Conservation (phyloP, 2,797 vertebrate genomes). For the Gadopsis bispinosus region DNA sequence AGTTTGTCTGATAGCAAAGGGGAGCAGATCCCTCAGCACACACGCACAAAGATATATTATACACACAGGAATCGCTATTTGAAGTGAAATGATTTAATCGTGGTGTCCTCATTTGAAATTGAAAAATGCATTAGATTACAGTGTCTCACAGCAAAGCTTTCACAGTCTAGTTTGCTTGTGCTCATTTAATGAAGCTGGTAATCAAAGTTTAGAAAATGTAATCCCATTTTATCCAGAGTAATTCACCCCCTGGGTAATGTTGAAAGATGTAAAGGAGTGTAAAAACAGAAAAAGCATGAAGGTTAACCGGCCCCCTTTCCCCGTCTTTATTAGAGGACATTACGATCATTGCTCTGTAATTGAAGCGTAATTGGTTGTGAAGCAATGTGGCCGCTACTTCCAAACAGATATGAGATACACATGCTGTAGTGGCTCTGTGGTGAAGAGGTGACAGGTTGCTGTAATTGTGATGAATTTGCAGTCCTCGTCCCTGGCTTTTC, state of each 20-base stretch:
- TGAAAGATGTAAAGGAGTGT: conserved; percentile 65
- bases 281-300: conserved; percentile 76
- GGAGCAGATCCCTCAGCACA: conserved; percentile 48
- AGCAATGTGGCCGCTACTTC: conserved; percentile 75
- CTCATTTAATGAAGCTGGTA: conserved; percentile 75
- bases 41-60: conserved; percentile 29
- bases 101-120: conserved; percentile 65
- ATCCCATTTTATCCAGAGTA: conserved; percentile 72
- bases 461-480: conserved; percentile 84
- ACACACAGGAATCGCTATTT: conserved; percentile 61
- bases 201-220: conserved; percentile 77
- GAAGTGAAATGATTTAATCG: conserved; percentile 67
- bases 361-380: conserved; percentile 84
- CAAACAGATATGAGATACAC: conserved; percentile 81
- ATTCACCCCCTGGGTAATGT: conserved; percentile 69
- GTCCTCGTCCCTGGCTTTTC: conserved; percentile 67
- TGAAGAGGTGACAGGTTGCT: conserved; percentile 73
- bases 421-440: conserved; percentile 69
- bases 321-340: conserved; percentile 73
- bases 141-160: conserved; percentile 55
- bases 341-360: conserved; percentile 80
- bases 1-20: conserved; percentile 55
- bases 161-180: conserved; percentile 57
- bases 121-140: conserved; percentile 67
- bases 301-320: conserved; percentile 72